Evolutionary conservation across 2,888 invertebrate genomes (phyloP).

Genomic region (Xanthostigma xanthostigma): DNA sequence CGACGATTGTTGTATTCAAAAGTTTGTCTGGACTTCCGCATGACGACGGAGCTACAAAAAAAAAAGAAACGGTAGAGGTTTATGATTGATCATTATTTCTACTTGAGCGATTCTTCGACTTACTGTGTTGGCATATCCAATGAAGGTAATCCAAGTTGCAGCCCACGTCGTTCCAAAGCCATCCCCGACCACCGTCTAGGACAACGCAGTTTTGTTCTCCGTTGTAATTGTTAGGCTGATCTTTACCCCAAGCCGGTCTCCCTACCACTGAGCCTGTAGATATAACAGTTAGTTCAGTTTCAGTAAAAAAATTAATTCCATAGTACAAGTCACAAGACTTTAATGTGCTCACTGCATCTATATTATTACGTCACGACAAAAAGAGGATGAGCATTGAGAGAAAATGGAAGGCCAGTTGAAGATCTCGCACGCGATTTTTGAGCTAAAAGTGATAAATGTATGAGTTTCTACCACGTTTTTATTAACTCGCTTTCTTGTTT

Average conservation of each 20-base stretch:
- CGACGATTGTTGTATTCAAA: slow-evolving; percentile 67
- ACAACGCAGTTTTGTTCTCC: slow-evolving; percentile 93
- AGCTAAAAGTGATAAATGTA: no score
- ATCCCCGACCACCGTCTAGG: slow-evolving; percentile 74
- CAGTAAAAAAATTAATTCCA: no score
- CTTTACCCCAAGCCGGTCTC: slow-evolving; percentile 80
- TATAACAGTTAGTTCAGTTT: slow-evolving; percentile 12
- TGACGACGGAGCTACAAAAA: slow-evolving; percentile 53
- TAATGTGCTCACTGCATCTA: no score
- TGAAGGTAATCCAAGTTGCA: slow-evolving; percentile 85
- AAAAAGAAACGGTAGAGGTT: not conserved
- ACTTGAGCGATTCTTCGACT: slow-evolving; percentile 26
- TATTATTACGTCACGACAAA: no score
- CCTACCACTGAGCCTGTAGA: slow-evolving; percentile 63
- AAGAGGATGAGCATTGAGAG: no score
- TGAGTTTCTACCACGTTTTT: no score
- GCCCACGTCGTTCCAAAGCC: slow-evolving; percentile 91
- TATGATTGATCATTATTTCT: not conserved
- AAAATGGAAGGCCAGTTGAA: no score
- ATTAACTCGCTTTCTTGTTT: no score
- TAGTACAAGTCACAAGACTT: no score
- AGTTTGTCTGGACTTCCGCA: slow-evolving; percentile 81
- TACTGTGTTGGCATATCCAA: slow-evolving; percentile 87
- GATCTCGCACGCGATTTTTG: no score
- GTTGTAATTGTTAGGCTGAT: slow-evolving; percentile 91